phyloP scores from a whole-genome alignment of 2,113 vertebrate species.

The Otocyon megalotis region DNA sequence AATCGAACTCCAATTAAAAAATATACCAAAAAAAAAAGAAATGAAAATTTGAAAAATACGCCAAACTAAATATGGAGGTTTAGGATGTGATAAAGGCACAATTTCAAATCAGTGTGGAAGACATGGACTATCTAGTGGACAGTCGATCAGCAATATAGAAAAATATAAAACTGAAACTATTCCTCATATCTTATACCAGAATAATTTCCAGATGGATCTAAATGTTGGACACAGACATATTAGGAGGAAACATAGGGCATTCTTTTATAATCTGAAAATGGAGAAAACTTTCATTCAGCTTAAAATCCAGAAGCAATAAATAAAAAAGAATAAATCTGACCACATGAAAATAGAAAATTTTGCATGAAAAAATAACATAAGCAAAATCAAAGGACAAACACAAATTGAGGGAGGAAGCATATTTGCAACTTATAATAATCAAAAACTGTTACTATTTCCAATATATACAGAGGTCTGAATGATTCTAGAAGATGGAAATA shows the following conservation, averaged over 20 bases:
- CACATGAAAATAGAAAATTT: background rate
- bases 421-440: background rate
- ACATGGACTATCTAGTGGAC: background rate
- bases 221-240: background rate
- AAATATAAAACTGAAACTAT: background rate
- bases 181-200: background rate
- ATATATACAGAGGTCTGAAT: background rate
- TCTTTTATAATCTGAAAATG: background rate
- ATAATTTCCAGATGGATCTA: background rate
- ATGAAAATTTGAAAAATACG: conserved; percentile 49
- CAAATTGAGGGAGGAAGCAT: background rate
- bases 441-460: background rate
- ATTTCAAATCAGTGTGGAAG: background rate
- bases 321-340: background rate
- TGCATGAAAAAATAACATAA: background rate
- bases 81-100: background rate
- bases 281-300: background rate
- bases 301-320: conserved; percentile 23
- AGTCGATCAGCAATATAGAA: background rate
- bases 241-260: background rate
- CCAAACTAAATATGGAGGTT: background rate
- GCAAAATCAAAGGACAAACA: background rate
- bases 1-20: no score
- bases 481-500: background rate
- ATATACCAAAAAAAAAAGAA: conserved; percentile 15